Conservation (phyloP, 2,888 invertebrate genomes). For the Drosophila melanocephala region DNA sequence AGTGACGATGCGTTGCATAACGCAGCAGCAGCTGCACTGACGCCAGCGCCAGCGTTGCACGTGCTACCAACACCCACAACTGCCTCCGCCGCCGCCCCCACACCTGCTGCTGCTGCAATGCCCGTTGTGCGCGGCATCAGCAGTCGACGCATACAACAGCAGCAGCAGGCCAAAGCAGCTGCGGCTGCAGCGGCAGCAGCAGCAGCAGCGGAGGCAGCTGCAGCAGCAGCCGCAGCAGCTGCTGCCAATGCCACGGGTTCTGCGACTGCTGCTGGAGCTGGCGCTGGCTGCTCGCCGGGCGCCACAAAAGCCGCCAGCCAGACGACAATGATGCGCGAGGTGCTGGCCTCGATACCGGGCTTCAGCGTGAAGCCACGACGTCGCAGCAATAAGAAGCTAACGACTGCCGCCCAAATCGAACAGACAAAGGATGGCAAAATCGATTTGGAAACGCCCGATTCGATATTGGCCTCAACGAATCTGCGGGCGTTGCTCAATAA, state of each 20-base stretch:
- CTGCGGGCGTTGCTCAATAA: slow-evolving; percentile 95
- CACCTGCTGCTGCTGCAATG: slow-evolving; percentile 10
- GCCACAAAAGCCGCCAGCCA: slow-evolving; percentile 79
- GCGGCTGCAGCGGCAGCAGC: slow-evolving; percentile 71
- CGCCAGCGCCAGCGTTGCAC: slow-evolving; percentile 22
- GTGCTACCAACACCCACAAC: slow-evolving; percentile 12
- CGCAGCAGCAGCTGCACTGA: slow-evolving; percentile 17
- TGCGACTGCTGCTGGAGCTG: neutral
- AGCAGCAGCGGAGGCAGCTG: slow-evolving; percentile 74
- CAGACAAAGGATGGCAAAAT: slow-evolving; percentile 97
- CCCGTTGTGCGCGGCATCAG: slow-evolving; percentile 73
- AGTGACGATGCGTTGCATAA: slow-evolving; percentile 54
- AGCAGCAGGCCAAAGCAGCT: slow-evolving; percentile 81
- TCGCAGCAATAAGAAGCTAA: slow-evolving; percentile 91
- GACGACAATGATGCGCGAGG: slow-evolving; percentile 95
- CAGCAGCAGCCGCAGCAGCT: slow-evolving; percentile 70
- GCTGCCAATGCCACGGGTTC: slow-evolving; percentile 48
- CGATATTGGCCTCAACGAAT: slow-evolving; percentile 96
- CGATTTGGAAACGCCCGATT: slow-evolving; percentile 97
- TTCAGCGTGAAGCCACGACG: slow-evolving; percentile 92
- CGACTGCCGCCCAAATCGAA: slow-evolving; percentile 96
- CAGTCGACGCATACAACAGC: slow-evolving; percentile 82
- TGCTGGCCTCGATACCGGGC: slow-evolving; percentile 95
- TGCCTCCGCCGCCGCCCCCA: neutral
- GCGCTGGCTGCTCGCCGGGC: slow-evolving; percentile 32